Evolutionary conservation across 2,888 invertebrate genomes (phyloP).

Genomic region (Lasioglossum figueresi): DNA sequence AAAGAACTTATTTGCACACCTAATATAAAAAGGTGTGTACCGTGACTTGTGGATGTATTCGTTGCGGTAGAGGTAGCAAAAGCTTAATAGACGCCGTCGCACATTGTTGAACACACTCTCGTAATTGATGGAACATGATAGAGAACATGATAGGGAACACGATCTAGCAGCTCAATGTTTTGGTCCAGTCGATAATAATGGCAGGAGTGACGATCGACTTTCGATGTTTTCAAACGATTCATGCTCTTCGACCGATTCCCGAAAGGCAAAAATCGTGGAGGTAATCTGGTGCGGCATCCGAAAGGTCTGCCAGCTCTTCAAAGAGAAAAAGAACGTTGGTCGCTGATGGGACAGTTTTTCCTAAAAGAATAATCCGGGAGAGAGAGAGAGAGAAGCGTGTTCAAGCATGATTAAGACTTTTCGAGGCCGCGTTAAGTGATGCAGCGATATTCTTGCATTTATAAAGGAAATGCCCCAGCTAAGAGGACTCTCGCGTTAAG

Average conservation of each 20-base stretch:
- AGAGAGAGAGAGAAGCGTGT: background rate
- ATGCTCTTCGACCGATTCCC: background rate
- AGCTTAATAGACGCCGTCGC: background rate
- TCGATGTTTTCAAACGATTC: background rate
- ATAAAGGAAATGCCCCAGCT: conserved; percentile 42
- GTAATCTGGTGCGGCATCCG: background rate
- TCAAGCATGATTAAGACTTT: conserved; percentile 12
- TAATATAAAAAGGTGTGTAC: too few relatives aligned
- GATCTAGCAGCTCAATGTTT: background rate
- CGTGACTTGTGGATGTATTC: background rate
- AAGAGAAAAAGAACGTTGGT: background rate
- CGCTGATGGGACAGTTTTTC: background rate
- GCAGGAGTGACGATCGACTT: background rate
- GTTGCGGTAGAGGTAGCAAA: background rate
- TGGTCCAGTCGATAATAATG: background rate
- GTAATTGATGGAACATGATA: background rate
- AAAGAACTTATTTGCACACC: too few relatives aligned
- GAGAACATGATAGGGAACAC: too few relatives aligned
- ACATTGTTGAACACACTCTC: background rate
- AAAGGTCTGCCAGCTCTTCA: background rate
- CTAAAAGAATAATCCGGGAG: background rate
- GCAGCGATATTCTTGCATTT: conserved; percentile 38
- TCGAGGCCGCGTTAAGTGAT: conserved; percentile 21
- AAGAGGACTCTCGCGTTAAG: conserved; percentile 58
- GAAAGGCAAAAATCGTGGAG: background rate